Evolutionary conservation across 2,113 vertebrate species (phyloP), one percentile per base, ranked within the genome.

Genomic region (Scopus umbretta): DNA sequence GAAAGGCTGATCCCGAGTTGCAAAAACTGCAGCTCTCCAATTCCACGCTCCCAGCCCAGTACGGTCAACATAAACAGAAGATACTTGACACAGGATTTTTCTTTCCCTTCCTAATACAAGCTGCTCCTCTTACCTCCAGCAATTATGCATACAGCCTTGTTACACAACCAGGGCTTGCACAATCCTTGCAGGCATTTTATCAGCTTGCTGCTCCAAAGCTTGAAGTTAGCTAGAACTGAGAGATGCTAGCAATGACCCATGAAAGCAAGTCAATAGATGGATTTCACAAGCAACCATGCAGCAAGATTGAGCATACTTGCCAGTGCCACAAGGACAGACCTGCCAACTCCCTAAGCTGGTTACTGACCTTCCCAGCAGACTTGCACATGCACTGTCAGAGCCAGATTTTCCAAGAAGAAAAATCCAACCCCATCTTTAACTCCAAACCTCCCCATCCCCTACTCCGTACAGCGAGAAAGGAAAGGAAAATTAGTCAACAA

Each of bases 131-230:
- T 16, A 62, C 80, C 65, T 87, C 86, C 84, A 80, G 62, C 14
- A 10, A n/a, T n/a, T 29, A 72, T 6, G 25, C 62, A 29, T 2
- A 4, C 52, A 80, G 70, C 68, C 70, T 62, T 87, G 61, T 97
- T 96, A 85, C 81, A 88, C 90, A 96, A 96, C 15, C 78, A 61
- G 58, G 62, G 32, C 90, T 96, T 97, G 96, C 96, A 96, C 90
- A 96, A 95, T 53, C 85, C 92, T 88, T 8, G 3, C 62, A 82
- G 81, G 40, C 45, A 38, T 58, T 94, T 88, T 80, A 95, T 90
- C 88, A 90, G 38, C 78, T 34, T 59, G 40, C 73, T 91, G 78
- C 66, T 93, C 66, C 78, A 85, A 80, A 90, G 90, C 74, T 14
- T 53, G 73, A 21, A 90, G 61, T 34, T 32, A 25, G 59, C 75